Evolutionary conservation across 2,888 invertebrate species (phyloP).

Genomic region (Terebella lapidaria): DNA sequence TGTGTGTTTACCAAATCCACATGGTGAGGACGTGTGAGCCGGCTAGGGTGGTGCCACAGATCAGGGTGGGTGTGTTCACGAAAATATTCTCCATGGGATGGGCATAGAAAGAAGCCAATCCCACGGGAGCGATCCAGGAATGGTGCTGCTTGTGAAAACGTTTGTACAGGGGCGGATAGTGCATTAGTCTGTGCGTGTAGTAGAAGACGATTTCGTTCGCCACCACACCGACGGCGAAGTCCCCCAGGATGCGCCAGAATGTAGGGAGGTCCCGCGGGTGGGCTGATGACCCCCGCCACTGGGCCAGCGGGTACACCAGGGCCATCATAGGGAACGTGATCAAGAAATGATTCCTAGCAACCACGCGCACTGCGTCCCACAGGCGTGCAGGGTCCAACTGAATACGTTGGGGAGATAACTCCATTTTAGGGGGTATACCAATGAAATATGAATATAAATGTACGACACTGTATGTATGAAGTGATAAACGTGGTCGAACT

Average conservation of each 20-base stretch:
- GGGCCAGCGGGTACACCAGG: not conserved
- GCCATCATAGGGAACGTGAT: not conserved
- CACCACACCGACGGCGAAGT: constrained; percentile 4
- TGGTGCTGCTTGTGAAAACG: constrained; percentile 77
- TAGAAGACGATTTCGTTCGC: constrained; percentile 14
- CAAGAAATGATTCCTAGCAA: not conserved
- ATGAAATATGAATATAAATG: too few relatives aligned
- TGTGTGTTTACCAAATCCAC: too few relatives aligned
- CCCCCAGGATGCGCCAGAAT: not conserved
- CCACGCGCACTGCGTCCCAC: not conserved
- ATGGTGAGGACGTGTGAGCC: not conserved
- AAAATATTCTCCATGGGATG: constrained; percentile 66
- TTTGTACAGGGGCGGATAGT: constrained; percentile 67
- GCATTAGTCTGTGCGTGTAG: constrained; percentile 16
- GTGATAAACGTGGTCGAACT: too few relatives aligned
- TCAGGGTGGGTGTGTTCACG: constrained; percentile 8
- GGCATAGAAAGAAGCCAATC: constrained; percentile 71
- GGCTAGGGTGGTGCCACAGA: not conserved
- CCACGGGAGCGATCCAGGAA: constrained; percentile 77
- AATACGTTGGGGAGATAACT: too few relatives aligned
- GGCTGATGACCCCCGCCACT: not conserved
- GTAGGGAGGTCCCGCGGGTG: not conserved
- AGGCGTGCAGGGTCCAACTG: not conserved
- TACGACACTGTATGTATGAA: too few relatives aligned
- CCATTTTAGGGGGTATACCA: too few relatives aligned